phyloP scores from a whole-genome alignment of 2,888 invertebrate genomes.

The Meiosimyza decipiens region DNA sequence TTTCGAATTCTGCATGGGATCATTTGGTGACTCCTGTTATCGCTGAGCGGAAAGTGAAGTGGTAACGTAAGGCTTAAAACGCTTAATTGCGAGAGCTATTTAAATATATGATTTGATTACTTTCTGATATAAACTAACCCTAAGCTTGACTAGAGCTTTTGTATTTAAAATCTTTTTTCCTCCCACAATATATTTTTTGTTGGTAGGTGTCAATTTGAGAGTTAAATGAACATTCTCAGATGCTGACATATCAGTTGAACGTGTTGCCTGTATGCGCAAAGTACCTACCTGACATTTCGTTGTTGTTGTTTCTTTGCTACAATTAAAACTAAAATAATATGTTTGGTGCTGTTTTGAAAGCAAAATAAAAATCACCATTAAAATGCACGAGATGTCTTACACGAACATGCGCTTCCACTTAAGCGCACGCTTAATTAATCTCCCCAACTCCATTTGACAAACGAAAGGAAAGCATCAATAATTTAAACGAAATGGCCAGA shows the following conservation, averaged over 20 bases:
- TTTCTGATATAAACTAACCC: no score
- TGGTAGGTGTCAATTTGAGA: constrained; percentile 44
- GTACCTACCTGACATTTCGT: background rate
- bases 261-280: constrained; percentile 9
- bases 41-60: no score
- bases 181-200: constrained; percentile 26
- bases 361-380: constrained; percentile 51
- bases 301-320: constrained; percentile 18
- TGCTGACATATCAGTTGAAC: constrained; percentile 5
- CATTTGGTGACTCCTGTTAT: no score
- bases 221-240: constrained; percentile 23
- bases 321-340: constrained; percentile 46
- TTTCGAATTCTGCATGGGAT: no score
- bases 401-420: constrained; percentile 39
- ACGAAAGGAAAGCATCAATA: constrained; percentile 44
- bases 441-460: constrained; percentile 38
- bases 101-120: no score
- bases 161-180: no score
- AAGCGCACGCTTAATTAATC: constrained; percentile 52
- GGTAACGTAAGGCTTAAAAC: no score
- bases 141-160: no score
- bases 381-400: constrained; percentile 55
- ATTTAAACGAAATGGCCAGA: constrained; percentile 46
- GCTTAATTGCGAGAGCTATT: no score
- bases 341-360: constrained; percentile 37